Conservation (phyloP, 2,113 vertebrate genomes). For the Silurus meridionalis region DNA sequence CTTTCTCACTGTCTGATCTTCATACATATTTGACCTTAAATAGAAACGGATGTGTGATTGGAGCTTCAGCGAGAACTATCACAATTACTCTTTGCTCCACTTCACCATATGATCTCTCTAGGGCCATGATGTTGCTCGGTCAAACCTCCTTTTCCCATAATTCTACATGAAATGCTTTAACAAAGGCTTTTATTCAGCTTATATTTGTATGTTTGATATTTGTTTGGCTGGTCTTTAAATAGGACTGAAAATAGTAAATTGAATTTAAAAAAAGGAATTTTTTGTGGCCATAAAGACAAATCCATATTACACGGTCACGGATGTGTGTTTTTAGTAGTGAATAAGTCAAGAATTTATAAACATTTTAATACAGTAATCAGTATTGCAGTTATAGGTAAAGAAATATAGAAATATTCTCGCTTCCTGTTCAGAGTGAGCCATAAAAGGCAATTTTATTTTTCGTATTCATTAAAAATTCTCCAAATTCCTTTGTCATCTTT, state of each 20-base stretch:
- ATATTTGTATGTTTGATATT: constrained; percentile 59
- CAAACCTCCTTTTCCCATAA: constrained; percentile 39
- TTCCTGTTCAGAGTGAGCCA: neutral
- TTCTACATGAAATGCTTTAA: constrained; percentile 77
- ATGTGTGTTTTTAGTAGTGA: neutral
- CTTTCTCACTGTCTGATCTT: constrained; percentile 57
- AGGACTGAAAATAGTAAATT: constrained; percentile 71
- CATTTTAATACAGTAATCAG: neutral
- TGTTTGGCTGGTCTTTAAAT: constrained; percentile 66
- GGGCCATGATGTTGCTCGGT: constrained; percentile 61
- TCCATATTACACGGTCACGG: neutral
- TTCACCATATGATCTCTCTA: constrained; percentile 68
- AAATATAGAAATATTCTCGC: neutral
- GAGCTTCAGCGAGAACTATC: constrained; percentile 36
- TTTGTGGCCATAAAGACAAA: neutral
- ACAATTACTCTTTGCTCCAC: constrained; percentile 52
- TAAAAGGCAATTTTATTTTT: constrained; percentile 6
- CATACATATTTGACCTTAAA: constrained; percentile 59
- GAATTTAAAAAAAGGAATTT: constrained; percentile 49
- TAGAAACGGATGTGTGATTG: constrained; percentile 48
- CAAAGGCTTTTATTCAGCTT: constrained; percentile 72
- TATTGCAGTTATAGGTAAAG: too few relatives aligned
- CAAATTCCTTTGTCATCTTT: constrained; percentile 49
- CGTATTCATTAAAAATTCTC: constrained; percentile 29
- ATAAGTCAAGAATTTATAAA: neutral